A percentile compares a stretch with the other conserved stretches of the same genome.
Evolutionary conservation across 2,888 invertebrate species (phyloP).

Genomic region (Himalopsyche anomala): DNA sequence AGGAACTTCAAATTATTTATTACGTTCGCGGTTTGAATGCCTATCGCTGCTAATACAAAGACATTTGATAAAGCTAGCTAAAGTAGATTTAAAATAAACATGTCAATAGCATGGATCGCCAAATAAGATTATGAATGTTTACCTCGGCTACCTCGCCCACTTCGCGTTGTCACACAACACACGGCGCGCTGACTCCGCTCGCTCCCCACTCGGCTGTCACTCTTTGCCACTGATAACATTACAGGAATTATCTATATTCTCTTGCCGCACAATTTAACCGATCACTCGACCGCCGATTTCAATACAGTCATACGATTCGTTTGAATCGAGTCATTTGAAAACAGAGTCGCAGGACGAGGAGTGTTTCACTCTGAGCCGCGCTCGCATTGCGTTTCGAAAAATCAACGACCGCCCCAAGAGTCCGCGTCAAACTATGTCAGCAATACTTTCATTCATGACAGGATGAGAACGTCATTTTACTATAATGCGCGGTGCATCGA

Average conservation of each 20-base stretch:
- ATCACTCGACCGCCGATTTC: conserved; percentile 4
- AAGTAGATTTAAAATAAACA: too few relatives aligned
- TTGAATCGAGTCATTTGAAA: conserved; percentile 45
- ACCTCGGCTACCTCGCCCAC: conserved; percentile 60
- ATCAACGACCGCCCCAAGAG: background rate
- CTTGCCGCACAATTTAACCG: background rate
- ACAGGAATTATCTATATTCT: conserved; percentile 28
- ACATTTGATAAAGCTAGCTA: too few relatives aligned
- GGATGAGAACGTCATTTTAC: conserved; percentile 17
- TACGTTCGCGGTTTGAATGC: too few relatives aligned
- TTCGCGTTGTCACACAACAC: conserved; percentile 39
- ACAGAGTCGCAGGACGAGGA: conserved; percentile 17
- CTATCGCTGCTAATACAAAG: too few relatives aligned
- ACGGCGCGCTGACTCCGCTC: conserved; percentile 1
- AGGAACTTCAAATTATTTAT: too few relatives aligned
- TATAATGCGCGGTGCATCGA: conserved; percentile 33
- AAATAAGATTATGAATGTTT: conserved; percentile 48
- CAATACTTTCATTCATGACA: conserved; percentile 49
- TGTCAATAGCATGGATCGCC: background rate
- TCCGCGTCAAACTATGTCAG: background rate
- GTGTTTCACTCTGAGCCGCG: conserved; percentile 9
- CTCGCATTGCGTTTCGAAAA: conserved; percentile 21
- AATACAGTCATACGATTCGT: background rate
- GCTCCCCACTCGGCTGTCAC: background rate
- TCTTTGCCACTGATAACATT: conserved; percentile 32